phyloP scores from a whole-genome alignment of 1,140 invertebrate genomes.

The Orchestia grillus region DNA sequence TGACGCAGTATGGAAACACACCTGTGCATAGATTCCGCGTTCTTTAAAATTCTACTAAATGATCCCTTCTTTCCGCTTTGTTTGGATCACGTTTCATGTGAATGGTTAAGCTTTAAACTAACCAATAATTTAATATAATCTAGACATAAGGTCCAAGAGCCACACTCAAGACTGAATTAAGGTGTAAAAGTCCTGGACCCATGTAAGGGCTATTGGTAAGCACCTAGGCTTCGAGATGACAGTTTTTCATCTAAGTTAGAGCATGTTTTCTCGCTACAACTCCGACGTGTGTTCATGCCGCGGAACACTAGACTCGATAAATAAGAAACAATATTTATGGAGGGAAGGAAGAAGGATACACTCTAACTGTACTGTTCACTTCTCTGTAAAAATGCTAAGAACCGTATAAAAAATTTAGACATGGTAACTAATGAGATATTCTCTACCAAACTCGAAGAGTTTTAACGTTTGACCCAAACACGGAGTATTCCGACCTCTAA shows the following conservation, averaged over 20 bases:
- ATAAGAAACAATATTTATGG: not conserved
- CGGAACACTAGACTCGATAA: not conserved
- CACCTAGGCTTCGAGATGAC: not conserved
- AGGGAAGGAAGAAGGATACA: not conserved
- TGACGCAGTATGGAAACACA: too few species aligned
- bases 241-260: not conserved
- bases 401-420: not conserved
- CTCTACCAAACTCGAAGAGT: not conserved
- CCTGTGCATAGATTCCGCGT: too few species aligned
- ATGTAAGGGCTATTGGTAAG: not conserved
- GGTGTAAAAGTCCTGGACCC: too few species aligned
- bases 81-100: too few species aligned
- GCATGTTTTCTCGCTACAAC: not conserved
- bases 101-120: too few species aligned
- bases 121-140: too few species aligned
- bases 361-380: too few species aligned
- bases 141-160: too few species aligned
- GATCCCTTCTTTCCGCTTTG: too few species aligned
- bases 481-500: not conserved
- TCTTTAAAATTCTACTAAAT: too few species aligned
- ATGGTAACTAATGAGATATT: not conserved
- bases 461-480: not conserved
- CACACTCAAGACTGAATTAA: too few species aligned
- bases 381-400: not conserved
- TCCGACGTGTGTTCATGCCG: not conserved